Evolutionary conservation across 2,888 invertebrate genomes (phyloP).

Genomic region (Kuschelorhynchus macadamiae): DNA sequence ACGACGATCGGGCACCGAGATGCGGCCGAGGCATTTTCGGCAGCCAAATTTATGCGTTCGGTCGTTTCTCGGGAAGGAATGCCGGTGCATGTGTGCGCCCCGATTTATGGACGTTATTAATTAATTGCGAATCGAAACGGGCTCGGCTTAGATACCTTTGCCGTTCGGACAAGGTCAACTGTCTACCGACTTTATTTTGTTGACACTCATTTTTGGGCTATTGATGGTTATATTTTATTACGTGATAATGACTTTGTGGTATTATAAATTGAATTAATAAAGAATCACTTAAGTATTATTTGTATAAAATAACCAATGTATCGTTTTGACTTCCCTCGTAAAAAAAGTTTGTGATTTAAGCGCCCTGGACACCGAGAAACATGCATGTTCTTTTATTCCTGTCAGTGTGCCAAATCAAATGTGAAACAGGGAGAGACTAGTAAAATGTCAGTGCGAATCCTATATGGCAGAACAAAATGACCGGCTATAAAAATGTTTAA

Average conservation of each 20-base stretch:
- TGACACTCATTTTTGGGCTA: no score
- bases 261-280: not conserved
- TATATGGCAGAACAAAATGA: no score
- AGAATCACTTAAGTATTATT: not conserved
- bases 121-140: conserved; percentile 40
- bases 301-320: no score
- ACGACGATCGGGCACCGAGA: conserved; percentile 52
- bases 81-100: conserved; percentile 9
- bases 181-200: no score
- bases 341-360: no score
- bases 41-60: conserved; percentile 49
- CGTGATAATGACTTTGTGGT: not conserved
- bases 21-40: conserved; percentile 45
- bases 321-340: no score
- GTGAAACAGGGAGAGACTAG: no score
- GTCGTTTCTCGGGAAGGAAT: conserved; percentile 31
- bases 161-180: not conserved
- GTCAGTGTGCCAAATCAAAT: no score
- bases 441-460: no score
- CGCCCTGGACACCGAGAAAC: no score
- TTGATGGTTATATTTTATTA: not conserved
- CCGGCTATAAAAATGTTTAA: no score
- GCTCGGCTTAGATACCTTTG: not conserved
- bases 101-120: conserved; percentile 47
- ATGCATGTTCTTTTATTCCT: no score